Base-by-base conservation (phyloP, 2,797 vertebrate species). In the Danio tinwini region DNA sequence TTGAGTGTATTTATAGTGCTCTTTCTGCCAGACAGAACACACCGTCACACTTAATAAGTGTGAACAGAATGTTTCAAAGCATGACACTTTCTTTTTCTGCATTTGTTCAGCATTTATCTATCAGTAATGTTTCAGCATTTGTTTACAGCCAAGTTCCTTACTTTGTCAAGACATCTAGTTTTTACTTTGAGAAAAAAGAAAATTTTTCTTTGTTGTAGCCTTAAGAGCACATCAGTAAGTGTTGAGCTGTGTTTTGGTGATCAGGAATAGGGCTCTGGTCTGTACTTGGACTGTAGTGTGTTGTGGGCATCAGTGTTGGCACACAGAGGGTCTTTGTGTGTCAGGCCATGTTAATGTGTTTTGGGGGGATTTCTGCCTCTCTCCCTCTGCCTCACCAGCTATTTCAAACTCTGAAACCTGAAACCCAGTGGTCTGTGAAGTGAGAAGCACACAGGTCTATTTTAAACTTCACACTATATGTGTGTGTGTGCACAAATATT, bases 321-420 rank as follows among this genome's bases (percentile, higher is more conserved):
- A 77, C 44, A 29, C 29, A 49, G 64, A 59, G 50, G 39, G 45
- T 16, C 55, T 78, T 16, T 70, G 62, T 68, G 50, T 47, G 6
- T 65, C 9, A 67, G 19, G 37, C 45, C 47, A 55, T 65, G 42
- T 47, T 19, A 42, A 47, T 47, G 19, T 61, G 19, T 56, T 59
- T 47, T 73, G 8, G 3, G 40, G 40, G 19, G n/a, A 1, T 47
- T 58, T 42, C 37, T 40, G 6, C 16, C 11, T 42, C 8, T 40
- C 47, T 68, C 52, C 44, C 9, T 42, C 64, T 16, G 14, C 44
- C 16, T 10, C 39, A 19, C 29, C 9, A 64, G 64, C 62, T 81
- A 58, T 81, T 81, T 77, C 58, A 70, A 56, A 83, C 42, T 45
- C 13, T 80, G 84, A 80, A 84, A 85, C 58, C 45, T 61, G 82